Conservation (phyloP, 1,140 invertebrate genomes). For the Macrotrachela quadricornifera region DNA sequence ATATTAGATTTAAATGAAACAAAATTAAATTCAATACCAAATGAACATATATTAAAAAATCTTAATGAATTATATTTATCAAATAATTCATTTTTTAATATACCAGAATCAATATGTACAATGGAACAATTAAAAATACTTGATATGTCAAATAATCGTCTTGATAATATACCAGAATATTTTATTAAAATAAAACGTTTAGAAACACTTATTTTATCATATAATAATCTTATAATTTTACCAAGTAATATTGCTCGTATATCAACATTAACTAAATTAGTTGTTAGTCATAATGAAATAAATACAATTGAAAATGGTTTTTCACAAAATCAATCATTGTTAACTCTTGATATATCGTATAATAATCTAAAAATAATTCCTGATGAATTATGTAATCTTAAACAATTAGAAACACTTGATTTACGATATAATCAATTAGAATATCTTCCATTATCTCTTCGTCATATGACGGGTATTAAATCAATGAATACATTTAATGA, state of each 20-base stretch:
- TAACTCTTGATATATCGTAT: conserved; percentile 21
- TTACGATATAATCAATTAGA: conserved; percentile 20
- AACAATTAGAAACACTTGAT: conserved; percentile 16
- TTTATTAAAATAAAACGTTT: conserved; percentile 18
- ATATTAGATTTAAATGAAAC: conserved; percentile 23
- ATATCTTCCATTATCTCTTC: conserved; percentile 17
- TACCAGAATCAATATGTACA: conserved; percentile 13
- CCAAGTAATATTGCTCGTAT: conserved; percentile 16
- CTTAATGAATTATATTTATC: conserved; percentile 20
- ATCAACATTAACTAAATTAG: conserved; percentile 1
- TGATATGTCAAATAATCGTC: conserved; percentile 23
- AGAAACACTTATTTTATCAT: conserved; percentile 15
- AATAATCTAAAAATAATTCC: conserved; percentile 25
- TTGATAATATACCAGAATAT: conserved; percentile 17
- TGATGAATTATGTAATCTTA: conserved; percentile 16
- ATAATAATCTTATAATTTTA: conserved; percentile 18
- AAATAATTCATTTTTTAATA: conserved; percentile 22
- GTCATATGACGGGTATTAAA: not conserved
- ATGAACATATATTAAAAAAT: conserved; percentile 15
- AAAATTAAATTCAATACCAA: conserved; percentile 25
- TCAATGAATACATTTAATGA: too few relatives aligned
- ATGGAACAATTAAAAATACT: conserved; percentile 14
- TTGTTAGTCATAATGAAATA: not conserved
- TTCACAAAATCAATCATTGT: conserved; percentile 10
- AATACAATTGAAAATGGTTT: not conserved